Conservation (phyloP, 2,113 vertebrate species). For the Meles meles region DNA sequence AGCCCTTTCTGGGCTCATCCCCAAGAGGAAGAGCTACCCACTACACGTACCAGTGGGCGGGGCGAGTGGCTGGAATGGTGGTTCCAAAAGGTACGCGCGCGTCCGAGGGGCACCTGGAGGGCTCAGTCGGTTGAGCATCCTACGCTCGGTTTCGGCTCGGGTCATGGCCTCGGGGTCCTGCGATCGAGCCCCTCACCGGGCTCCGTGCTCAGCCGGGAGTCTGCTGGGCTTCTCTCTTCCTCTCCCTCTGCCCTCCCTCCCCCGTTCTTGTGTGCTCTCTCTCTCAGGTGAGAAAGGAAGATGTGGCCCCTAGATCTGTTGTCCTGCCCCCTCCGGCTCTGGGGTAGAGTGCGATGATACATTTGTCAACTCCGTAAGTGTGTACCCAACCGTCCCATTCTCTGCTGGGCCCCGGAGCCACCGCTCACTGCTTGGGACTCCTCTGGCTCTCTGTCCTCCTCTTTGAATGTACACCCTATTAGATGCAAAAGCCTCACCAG, state of each 20-base stretch:
- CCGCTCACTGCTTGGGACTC: neutral
- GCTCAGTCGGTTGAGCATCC: neutral
- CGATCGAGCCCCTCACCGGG: neutral
- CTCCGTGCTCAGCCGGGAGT: neutral
- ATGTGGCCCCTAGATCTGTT: neutral
- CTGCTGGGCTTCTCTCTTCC: neutral
- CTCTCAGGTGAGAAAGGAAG: neutral
- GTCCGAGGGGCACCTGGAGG: too few species aligned
- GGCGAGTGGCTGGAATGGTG: rapidly evolving
- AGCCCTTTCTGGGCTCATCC: neutral
- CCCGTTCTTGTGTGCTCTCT: too few species aligned
- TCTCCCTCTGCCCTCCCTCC: too few species aligned
- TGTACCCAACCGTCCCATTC: rapidly evolving
- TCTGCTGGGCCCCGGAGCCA: neutral
- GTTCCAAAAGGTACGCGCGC: neutral
- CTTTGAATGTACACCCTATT: neutral
- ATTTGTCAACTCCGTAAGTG: neutral
- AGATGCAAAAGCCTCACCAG: rapidly evolving
- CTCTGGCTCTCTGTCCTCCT: neutral
- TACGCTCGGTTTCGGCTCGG: neutral
- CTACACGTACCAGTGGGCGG: rapidly evolving
- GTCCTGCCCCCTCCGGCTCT: neutral
- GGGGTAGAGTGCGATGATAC: neutral
- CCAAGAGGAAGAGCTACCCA: neutral
- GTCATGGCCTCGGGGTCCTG: neutral